phyloP scores from a whole-genome alignment of 1,140 invertebrate genomes.

The Drosophila guanche region DNA sequence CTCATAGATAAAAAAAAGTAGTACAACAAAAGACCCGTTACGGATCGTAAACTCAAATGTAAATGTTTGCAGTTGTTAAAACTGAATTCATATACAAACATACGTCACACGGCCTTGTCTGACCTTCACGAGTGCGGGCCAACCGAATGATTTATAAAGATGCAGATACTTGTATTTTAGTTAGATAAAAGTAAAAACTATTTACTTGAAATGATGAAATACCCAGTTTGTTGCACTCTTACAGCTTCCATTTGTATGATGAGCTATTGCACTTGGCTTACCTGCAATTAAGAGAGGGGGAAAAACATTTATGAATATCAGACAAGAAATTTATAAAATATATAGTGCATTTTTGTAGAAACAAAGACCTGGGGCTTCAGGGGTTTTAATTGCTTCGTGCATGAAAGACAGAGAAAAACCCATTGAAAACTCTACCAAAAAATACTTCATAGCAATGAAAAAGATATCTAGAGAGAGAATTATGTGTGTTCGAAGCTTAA shows the following conservation, averaged over 20 bases:
- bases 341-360: not conserved
- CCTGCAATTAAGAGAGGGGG: constrained; percentile 40
- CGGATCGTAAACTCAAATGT: not conserved
- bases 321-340: not conserved
- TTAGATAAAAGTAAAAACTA: not conserved
- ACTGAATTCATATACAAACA: not conserved
- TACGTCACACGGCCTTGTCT: not conserved
- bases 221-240: not conserved
- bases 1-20: too few relatives aligned
- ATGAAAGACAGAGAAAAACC: too few relatives aligned
- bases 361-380: too few relatives aligned
- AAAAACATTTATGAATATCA: constrained; percentile 7
- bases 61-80: not conserved
- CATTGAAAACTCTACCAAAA: not conserved
- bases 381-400: too few relatives aligned
- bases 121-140: constrained; percentile 3
- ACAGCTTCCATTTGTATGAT: not conserved
- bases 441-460: not conserved
- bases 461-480: not conserved
- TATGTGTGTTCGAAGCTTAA: too few relatives aligned
- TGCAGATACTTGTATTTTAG: not conserved
- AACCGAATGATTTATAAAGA: too few relatives aligned
- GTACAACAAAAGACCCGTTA: too few relatives aligned
- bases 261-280: constrained; percentile 24
- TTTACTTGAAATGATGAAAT: too few relatives aligned